These are phyloP conservation scores for Kryptopterus vitreolus DNA, from an alignment of 2,797 vertebrate species.

Conservation along the genomic window DNA sequence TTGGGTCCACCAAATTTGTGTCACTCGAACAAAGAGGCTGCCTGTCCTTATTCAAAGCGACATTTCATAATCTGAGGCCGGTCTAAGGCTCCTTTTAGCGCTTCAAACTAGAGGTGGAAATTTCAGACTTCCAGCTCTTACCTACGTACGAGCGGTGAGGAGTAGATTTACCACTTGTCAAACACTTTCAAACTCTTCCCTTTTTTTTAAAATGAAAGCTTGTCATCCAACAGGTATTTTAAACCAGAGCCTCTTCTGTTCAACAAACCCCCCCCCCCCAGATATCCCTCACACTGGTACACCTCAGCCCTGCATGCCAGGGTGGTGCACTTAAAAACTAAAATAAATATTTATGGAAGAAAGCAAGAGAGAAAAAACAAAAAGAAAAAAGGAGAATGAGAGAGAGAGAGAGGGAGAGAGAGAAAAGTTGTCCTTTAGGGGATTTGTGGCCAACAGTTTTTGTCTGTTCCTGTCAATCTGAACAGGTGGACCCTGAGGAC, in stretches of 20 bases:
- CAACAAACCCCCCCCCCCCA: constrained; percentile 11
- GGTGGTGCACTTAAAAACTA: constrained; percentile 38
- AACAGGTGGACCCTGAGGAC: constrained; percentile 52
- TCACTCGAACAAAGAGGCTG: constrained; percentile 17
- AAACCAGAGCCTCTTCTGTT: background rate
- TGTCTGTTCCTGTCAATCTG: constrained; percentile 36
- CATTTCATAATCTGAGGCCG: background rate
- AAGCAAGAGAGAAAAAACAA: background rate
- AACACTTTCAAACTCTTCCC: constrained; percentile 1
- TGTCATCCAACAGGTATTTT: constrained; percentile 39
- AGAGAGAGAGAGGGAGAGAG: constrained; percentile 12
- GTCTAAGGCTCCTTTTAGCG: background rate
- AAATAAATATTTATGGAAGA: constrained; percentile 55
- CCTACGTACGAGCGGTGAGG: background rate
- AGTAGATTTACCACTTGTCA: constrained; percentile 6
- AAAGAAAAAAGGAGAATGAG: background rate
- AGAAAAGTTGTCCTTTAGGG: constrained; percentile 43
- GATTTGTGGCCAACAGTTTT: constrained; percentile 60
- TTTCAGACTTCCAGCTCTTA: background rate
- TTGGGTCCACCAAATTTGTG: background rate
- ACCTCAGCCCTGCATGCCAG: constrained; percentile 49
- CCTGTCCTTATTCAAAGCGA: constrained; percentile 4
- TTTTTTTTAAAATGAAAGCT: constrained; percentile 50
- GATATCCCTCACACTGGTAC: constrained; percentile 44
- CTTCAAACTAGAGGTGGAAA: background rate